Evolutionary conservation across 2,888 invertebrate genomes (phyloP).

Genomic region (Euzophera pinguis): DNA sequence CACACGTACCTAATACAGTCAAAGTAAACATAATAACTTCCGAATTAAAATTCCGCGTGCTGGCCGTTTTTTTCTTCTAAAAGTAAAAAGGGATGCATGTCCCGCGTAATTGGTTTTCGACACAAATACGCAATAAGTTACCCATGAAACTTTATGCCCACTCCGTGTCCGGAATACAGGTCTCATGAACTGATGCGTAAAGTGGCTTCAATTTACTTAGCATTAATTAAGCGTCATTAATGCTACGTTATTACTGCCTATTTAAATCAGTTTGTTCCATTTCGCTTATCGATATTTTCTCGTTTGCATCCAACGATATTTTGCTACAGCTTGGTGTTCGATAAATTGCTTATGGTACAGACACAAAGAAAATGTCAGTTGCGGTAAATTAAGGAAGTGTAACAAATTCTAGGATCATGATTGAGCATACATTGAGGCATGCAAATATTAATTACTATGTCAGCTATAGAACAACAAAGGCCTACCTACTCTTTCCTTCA

Average conservation of each 20-base stretch:
- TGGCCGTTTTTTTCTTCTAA: constrained; percentile 23
- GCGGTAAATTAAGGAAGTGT: too few species aligned
- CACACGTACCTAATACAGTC: constrained; percentile 8
- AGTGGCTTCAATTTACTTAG: constrained; percentile 22
- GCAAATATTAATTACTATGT: too few species aligned
- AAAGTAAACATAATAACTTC: constrained; percentile 16
- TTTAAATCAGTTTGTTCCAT: too few species aligned
- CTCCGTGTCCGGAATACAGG: constrained; percentile 48
- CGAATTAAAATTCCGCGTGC: constrained; percentile 22
- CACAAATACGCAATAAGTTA: constrained; percentile 62
- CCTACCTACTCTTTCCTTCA: too few species aligned
- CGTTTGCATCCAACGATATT: too few species aligned
- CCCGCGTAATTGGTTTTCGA: constrained; percentile 59
- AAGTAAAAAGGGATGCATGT: constrained; percentile 42
- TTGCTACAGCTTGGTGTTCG: too few species aligned
- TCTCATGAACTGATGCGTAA: constrained; percentile 35
- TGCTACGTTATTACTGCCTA: neutral
- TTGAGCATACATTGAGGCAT: too few species aligned
- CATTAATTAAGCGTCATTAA: neutral
- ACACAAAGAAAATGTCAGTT: too few species aligned
- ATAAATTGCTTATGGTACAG: too few species aligned
- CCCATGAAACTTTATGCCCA: constrained; percentile 56
- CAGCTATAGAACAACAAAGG: too few species aligned
- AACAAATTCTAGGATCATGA: too few species aligned
- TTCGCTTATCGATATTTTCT: too few species aligned